Conservation (phyloP, 2,797 vertebrate species). For the Neosilurus mollespiculum region DNA sequence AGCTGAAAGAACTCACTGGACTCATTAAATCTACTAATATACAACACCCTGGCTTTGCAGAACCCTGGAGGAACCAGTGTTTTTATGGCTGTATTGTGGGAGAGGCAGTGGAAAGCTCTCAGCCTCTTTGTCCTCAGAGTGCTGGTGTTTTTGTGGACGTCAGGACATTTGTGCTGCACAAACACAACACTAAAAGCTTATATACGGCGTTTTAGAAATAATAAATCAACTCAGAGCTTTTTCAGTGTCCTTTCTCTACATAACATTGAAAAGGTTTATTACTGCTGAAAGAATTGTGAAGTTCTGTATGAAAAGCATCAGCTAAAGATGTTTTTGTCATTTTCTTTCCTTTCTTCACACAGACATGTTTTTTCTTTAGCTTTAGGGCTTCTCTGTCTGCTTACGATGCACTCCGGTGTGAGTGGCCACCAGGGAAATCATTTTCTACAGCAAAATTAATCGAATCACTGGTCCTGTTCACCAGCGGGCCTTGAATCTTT, state of each 20-base stretch:
- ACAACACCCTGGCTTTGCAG: background rate
- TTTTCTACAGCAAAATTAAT: slow-evolving; percentile 77
- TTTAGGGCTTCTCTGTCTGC: slow-evolving; percentile 58
- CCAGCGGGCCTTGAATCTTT: slow-evolving; percentile 66
- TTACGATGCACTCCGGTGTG: slow-evolving; percentile 65
- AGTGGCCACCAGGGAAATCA: slow-evolving; percentile 76
- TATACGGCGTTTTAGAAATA: slow-evolving; percentile 22
- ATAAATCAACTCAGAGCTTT: slow-evolving; percentile 2
- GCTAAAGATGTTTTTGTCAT: background rate
- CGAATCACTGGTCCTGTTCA: slow-evolving; percentile 74
- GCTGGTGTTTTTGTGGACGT: background rate
- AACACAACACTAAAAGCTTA: slow-evolving; percentile 22
- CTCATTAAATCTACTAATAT: background rate
- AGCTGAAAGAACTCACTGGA: background rate
- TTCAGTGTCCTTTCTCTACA: background rate
- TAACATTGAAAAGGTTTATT: background rate
- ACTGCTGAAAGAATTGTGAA: background rate
- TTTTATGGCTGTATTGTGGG: background rate
- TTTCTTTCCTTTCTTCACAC: background rate
- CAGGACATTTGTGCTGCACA: slow-evolving; percentile 23
- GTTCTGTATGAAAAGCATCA: background rate
- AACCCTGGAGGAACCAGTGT: background rate
- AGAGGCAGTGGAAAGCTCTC: background rate
- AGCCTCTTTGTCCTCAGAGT: background rate
- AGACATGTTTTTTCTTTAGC: slow-evolving; percentile 66